These are phyloP conservation scores for Asbolus verrucosus DNA, from an alignment of 1,140 invertebrate species.

Conservation along the genomic window DNA sequence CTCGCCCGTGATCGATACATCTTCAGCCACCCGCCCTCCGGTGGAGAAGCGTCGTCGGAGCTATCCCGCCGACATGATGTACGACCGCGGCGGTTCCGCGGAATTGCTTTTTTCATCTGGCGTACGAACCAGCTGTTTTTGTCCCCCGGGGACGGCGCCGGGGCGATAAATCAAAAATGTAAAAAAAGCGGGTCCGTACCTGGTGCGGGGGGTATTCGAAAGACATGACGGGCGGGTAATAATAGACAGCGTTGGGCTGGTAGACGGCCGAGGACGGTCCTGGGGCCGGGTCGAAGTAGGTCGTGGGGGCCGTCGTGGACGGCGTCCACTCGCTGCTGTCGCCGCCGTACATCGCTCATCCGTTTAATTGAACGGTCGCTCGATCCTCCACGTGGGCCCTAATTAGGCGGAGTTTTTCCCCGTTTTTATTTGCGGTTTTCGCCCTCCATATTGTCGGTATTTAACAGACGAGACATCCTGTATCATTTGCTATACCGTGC, in stretches of 20 bases:
- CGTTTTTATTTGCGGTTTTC: no score
- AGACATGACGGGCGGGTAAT: constrained; percentile 56
- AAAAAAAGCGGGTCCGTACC: background rate
- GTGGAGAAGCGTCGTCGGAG: background rate
- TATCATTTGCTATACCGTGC: background rate
- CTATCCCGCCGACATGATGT: constrained; percentile 41
- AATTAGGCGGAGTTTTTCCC: no score
- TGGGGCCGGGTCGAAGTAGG: constrained; percentile 55
- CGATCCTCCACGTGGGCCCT: no score
- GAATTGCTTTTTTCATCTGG: constrained; percentile 56
- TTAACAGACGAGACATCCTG: background rate
- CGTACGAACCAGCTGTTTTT: constrained; percentile 12
- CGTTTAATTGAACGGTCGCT: background rate
- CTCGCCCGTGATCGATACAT: no score
- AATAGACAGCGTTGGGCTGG: constrained; percentile 56
- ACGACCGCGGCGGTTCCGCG: constrained; percentile 50
- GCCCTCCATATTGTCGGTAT: background rate
- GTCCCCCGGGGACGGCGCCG: constrained; percentile 11
- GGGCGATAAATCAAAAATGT: constrained; percentile 1
- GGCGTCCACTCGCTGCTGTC: constrained; percentile 32
- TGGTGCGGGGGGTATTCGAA: constrained; percentile 60
- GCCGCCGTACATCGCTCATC: constrained; percentile 48
- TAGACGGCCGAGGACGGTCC: constrained; percentile 55
- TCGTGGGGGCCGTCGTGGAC: constrained; percentile 4
- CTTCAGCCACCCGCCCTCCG: no score